These are phyloP conservation scores for Protophormia terraenovae DNA, from an alignment of 2,888 invertebrate genomes.

Conservation along the genomic window DNA sequence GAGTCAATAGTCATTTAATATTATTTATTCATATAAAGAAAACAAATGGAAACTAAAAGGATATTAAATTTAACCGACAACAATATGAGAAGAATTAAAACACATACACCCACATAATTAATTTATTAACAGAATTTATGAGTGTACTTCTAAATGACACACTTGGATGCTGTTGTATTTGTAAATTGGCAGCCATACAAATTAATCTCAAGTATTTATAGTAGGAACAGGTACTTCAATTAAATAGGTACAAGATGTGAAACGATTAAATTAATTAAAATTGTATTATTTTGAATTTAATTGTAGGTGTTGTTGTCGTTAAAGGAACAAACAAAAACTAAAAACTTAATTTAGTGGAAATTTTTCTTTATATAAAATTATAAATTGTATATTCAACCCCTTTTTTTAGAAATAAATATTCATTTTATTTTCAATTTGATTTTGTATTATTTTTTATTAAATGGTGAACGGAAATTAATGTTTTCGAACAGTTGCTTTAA, in stretches of 20 bases:
- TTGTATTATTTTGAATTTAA: not conserved
- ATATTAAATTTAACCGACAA: not conserved
- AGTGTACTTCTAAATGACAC: too few species aligned
- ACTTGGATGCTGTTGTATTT: not conserved
- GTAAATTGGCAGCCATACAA: not conserved
- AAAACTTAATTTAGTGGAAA: not conserved
- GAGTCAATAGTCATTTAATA: not conserved
- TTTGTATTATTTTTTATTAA: not conserved
- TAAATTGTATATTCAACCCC: too few species aligned
- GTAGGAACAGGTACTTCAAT: not conserved
- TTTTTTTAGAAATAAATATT: not conserved
- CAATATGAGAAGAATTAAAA: not conserved
- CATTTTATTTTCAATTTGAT: not conserved
- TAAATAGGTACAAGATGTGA: not conserved
- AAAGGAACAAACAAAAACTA: not conserved
- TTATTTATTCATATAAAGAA: not conserved
- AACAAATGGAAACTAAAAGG: not conserved
- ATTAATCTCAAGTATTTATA: not conserved
- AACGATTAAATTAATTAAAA: conserved; percentile 16
- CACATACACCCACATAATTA: not conserved
- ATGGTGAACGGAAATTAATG: not conserved
- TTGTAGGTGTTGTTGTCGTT: not conserved
- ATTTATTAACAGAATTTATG: not conserved
- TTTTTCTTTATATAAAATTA: not conserved
- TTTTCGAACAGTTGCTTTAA: not conserved